Percentiles rank a stretch among this genome's conserved stretches.
Conservation (phyloP, 2,113 vertebrate species). For the Pachypanchax playfairii region DNA sequence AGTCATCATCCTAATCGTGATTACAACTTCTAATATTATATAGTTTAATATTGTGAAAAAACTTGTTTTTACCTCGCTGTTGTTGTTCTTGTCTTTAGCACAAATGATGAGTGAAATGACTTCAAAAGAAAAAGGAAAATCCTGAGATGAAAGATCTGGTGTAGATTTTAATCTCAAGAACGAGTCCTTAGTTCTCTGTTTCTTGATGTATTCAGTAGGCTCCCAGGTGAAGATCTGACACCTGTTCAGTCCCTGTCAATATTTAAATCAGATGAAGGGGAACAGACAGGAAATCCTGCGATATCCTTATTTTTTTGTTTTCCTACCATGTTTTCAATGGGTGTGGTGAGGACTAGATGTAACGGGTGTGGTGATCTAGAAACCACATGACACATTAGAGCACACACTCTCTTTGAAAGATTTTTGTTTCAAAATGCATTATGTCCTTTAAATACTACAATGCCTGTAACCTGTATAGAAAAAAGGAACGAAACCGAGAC, state of each 20-base stretch:
- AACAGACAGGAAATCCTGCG: too few species aligned
- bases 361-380: neutral
- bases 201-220: neutral
- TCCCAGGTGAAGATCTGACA: slow-evolving; percentile 33
- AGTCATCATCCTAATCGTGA: too few species aligned
- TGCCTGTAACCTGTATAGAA: too few species aligned
- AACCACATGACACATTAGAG: too few species aligned
- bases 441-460: too few species aligned
- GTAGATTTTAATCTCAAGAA: slow-evolving; percentile 1
- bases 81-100: neutral
- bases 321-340: neutral
- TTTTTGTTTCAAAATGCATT: neutral
- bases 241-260: slow-evolving; percentile 10
- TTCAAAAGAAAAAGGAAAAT: neutral
- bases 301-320: neutral
- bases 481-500: too few species aligned
- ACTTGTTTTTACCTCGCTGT: slow-evolving; percentile 32
- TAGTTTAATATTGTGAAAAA: neutral
- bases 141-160: neutral
- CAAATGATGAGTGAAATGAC: neutral
- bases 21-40: neutral
- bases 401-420: too few species aligned
- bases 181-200: accelerated
- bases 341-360: neutral
- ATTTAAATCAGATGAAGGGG: slow-evolving; percentile 34